Base-by-base conservation (phyloP, 92 coral and sea anemone species). In the Zoanthus solanderi region DNA sequence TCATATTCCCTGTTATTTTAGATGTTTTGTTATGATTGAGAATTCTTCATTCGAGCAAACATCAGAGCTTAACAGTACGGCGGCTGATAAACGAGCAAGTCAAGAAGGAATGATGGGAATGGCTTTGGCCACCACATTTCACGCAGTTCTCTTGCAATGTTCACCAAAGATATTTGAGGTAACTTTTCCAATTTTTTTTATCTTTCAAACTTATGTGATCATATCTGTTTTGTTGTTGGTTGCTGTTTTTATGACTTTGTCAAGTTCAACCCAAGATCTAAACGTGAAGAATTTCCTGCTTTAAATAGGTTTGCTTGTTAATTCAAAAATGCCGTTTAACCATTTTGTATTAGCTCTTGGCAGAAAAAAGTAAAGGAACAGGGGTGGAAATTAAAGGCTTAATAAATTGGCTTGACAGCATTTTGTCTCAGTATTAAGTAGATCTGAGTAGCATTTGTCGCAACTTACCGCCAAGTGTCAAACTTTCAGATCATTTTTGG, bases 101-200 rank as follows among this genome's bases (percentile, higher is more conserved):
- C 94, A 95, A 85, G 99, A 97, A 75, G 99, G 99, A 44, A 92
- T 97, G 94, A 89, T 97, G 88, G 99, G 99, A 13, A 95, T 97
- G 99, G 99, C 98, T 48, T 94, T 97, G 45, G 98, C 99, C 17
- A 95, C 99, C 6, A 97, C 99, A 14, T 97, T 95, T 87, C 99
- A 97, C 83, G 92, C 99, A 4, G 95, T 95, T 18, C 94, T 97
- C 9, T 95, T 97, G 98, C 99, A 97, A 84, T 95, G 99, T 73
- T 97, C 99, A 17, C 97, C 99, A 13, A 95, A 94, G 83, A 97
- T 97, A 84, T 95, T 93, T 77, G 90, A 95, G 98, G 99, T 97
- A 78, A 66, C 17, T 7, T 17, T 17, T 0, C 88, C 8, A 6
- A 54, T 17, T 66, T 77, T 77, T 45, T 15, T 75, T 37, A 37